Conservation (phyloP, 2,797 vertebrate species). For the Borostomias antarcticus region DNA sequence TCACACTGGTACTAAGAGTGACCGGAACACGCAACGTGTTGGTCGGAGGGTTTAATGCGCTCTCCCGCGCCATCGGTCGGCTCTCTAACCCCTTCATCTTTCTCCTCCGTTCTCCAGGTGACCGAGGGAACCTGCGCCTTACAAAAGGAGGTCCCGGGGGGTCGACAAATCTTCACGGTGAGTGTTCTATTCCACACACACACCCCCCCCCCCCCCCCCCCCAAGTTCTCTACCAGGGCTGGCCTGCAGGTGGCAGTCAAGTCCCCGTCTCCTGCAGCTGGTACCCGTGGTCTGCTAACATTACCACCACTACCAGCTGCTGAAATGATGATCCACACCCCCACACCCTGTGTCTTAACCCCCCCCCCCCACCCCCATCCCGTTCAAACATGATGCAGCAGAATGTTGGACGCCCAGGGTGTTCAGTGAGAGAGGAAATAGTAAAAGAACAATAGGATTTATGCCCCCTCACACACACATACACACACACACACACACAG, state of each 20-base stretch:
- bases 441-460: background rate
- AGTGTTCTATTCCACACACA: no score
- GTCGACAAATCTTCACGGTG: conserved; percentile 35
- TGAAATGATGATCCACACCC: conserved; percentile 11
- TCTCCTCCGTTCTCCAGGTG: background rate
- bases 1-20: no score
- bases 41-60: no score
- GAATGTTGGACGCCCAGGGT: conserved; percentile 18
- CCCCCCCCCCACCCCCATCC: conserved; percentile 17
- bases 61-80: no score
- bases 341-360: conserved; percentile 9
- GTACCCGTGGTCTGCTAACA: conserved; percentile 28
- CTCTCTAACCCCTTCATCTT: background rate
- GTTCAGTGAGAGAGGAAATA: background rate
- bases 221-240: conserved; percentile 55
- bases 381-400: conserved; percentile 41
- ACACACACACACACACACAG: background rate
- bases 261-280: conserved; percentile 3
- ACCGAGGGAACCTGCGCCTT: background rate
- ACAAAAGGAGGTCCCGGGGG: conserved; percentile 12
- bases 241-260: conserved; percentile 75
- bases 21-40: no score
- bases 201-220: conserved; percentile 14
- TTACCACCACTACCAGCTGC: conserved; percentile 20
- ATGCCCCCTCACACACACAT: background rate